Conservation (phyloP, 2,797 vertebrate genomes). For the Pogonophryne albipinna region DNA sequence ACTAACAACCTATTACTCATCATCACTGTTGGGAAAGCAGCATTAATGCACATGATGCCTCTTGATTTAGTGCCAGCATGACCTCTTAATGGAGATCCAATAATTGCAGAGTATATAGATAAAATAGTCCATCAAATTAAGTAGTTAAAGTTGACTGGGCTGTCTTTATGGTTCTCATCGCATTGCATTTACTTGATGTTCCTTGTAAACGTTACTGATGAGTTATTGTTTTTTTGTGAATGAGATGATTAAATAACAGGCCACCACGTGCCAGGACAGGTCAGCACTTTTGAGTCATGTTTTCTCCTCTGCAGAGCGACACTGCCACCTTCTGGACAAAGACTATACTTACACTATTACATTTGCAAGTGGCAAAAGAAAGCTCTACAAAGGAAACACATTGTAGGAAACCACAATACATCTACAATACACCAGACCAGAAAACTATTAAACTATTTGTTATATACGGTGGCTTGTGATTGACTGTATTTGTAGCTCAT, state of each 20-base stretch:
- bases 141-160: conserved; percentile 27
- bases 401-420: too few relatives aligned
- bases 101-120: conserved; percentile 49
- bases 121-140: conserved; percentile 58
- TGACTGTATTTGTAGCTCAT: too few relatives aligned
- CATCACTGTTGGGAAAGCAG: conserved; percentile 12
- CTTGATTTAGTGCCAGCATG: conserved; percentile 45
- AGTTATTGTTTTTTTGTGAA: conserved; percentile 65
- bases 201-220: conserved; percentile 28
- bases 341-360: not conserved
- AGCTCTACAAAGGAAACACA: not conserved
- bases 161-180: conserved; percentile 40
- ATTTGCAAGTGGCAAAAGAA: not conserved
- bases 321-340: conserved; percentile 56
- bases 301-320: conserved; percentile 12
- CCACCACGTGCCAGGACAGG: conserved; percentile 27
- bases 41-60: conserved; percentile 15
- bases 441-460: not conserved
- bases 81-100: conserved; percentile 58
- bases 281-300: conserved; percentile 33
- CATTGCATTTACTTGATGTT: conserved; percentile 21
- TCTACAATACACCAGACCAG: not conserved
- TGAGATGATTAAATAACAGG: conserved; percentile 59
- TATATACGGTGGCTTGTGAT: not conserved
- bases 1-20: not conserved